phyloP scores from a whole-genome alignment of 1,140 invertebrate genomes.

The Drosophila ironensis region DNA sequence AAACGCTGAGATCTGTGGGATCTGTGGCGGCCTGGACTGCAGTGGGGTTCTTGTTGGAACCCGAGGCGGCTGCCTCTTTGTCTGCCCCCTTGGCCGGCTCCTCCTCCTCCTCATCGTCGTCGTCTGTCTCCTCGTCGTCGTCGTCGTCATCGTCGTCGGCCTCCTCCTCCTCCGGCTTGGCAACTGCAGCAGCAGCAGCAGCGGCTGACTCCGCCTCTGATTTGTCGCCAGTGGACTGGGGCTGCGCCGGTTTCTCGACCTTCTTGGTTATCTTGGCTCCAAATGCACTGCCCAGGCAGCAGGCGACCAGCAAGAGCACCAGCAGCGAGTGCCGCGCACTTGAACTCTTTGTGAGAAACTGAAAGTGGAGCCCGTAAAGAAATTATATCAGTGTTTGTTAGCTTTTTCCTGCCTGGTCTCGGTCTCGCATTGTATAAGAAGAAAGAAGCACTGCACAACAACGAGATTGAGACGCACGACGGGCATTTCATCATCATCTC shows the following conservation, averaged over 20 bases:
- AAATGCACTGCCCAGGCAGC: slow-evolving; percentile 52
- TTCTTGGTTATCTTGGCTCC: slow-evolving; percentile 65
- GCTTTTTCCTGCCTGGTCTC: slow-evolving; percentile 22
- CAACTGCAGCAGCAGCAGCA: slow-evolving; percentile 7
- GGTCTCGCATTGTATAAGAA: slow-evolving; percentile 48
- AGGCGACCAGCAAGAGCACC: slow-evolving; percentile 51
- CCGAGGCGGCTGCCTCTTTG: slow-evolving; percentile 32
- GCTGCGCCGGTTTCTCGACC: slow-evolving; percentile 42
- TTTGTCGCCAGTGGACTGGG: slow-evolving; percentile 39
- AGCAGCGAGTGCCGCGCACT: slow-evolving; percentile 61
- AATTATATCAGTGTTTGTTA: slow-evolving; percentile 33
- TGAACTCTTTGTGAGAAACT: slow-evolving; percentile 79
- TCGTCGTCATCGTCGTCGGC: slow-evolving; percentile 26
- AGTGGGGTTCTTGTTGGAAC: slow-evolving; percentile 51
- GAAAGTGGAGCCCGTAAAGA: slow-evolving; percentile 59
- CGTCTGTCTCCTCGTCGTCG: slow-evolving; percentile 16
- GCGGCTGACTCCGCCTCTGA: slow-evolving; percentile 15
- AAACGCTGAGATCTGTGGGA: slow-evolving; percentile 70
- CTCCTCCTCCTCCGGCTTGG: slow-evolving; percentile 21
- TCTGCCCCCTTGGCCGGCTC: slow-evolving; percentile 18
- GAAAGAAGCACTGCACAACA: slow-evolving; percentile 6
- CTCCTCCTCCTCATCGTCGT: slow-evolving; percentile 24
- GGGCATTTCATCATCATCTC: slow-evolving; percentile 53
- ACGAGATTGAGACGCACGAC: slow-evolving; percentile 6
- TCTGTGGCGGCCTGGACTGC: slow-evolving; percentile 50